Conservation (phyloP, 1,140 invertebrate genomes). For the Diabrotica virgifera region DNA sequence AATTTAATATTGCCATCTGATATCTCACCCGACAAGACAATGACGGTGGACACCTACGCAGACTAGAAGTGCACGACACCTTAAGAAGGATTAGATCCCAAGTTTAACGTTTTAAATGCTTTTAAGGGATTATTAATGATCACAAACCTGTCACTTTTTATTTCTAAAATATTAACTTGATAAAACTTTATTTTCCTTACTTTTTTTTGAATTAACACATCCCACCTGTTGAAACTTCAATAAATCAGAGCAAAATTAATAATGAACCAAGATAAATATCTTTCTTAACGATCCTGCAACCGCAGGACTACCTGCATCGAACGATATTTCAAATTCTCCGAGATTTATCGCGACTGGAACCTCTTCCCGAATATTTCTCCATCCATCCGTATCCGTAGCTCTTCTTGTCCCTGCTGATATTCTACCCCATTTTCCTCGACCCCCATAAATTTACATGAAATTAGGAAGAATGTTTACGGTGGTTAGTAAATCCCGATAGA, state of each 20-base stretch:
- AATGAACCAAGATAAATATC: background rate
- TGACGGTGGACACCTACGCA: no score
- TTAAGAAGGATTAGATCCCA: no score
- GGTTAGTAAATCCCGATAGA: background rate
- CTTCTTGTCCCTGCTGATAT: constrained; percentile 1
- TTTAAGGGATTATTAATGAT: no score
- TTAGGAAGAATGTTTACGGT: constrained; percentile 1
- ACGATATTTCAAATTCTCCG: background rate
- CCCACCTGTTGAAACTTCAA: background rate
- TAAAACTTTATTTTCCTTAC: no score
- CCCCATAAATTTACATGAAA: constrained; percentile 2
- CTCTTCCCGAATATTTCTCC: constrained; percentile 2
- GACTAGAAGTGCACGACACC: no score
- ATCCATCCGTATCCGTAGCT: background rate
- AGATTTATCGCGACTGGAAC: background rate
- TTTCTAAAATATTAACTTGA: no score
- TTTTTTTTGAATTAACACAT: background rate
- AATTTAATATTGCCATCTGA: no score
- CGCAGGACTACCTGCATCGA: background rate
- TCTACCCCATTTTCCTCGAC: background rate
- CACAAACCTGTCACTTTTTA: no score
- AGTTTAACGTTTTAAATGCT: no score
- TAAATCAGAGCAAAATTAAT: background rate
- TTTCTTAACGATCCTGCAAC: background rate
- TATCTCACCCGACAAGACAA: no score